Evolutionary conservation across 1,140 invertebrate genomes (phyloP), one percentile per base, ranked within the genome.

Genomic region (Dendrolimus kikuchii): DNA sequence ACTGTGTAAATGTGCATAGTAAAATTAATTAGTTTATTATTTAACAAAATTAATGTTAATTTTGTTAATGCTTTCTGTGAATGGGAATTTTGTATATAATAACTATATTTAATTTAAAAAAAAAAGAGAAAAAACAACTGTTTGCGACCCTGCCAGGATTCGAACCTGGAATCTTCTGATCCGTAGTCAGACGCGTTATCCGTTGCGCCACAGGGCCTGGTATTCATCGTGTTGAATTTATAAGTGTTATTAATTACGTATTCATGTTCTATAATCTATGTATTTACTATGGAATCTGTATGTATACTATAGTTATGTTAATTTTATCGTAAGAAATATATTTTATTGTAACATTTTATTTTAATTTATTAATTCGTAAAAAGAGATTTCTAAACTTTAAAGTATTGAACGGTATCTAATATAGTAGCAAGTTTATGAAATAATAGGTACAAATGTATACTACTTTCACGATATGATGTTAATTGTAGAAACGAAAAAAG

Each of bases 171-270:
- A 78, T 81, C 75, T 80, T 76, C 76, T 79, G 76, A 93, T 94
- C 93, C 93, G 93, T 94, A 95, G 93, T 94, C 93, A 94, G 93
- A 94, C 93, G 93, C 93, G 93, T 95, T 95, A 94, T 94, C 93
- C 93, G 90, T 95, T 94, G 93, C 93, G 93, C 93, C 93, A 94
- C 93, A 93, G 90, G 92, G 92, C 93, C 93, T 8, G 51, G 53
- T 49, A 10, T 0, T 5, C 0, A 8, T 2, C 4, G 2, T 1
- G 5, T n/a, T 38, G 42, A 72, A 69, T 63, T 65, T 60, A 46
- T 50, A 36, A 41, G 45, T 42, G 45, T 23, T 23, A 23, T 23
- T 1, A 23, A 23, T 23, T 23, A 23, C 23, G 23, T 23, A 23
- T 23, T 2, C 23, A 23, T 23, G 3, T 3, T 23, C 23, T 23